These are phyloP conservation scores for Coryphaenoides rupestris DNA, from an alignment of 2,113 vertebrate species.

Conservation along the genomic window DNA sequence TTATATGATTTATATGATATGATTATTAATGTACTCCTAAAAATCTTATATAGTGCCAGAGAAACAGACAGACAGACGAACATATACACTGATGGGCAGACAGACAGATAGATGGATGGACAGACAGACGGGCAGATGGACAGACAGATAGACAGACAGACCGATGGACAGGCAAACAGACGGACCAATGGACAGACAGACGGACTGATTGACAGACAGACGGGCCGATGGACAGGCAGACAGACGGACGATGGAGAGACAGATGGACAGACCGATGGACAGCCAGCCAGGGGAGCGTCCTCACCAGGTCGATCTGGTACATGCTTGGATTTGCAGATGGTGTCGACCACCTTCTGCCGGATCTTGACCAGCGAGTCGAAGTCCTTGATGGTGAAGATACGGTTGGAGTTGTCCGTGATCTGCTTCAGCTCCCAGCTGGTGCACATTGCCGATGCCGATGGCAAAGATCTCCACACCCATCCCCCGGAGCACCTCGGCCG, in stretches of 20 bases:
- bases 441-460: constrained; percentile 61
- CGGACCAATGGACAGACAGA: no score
- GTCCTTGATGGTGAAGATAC: constrained; percentile 57
- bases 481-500: constrained; percentile 43
- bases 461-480: constrained; percentile 61
- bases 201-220: background rate
- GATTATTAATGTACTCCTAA: no score
- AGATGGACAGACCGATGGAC: background rate
- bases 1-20: no score
- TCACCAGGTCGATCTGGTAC: no score
- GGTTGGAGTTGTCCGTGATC: constrained; percentile 54
- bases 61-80: background rate
- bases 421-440: constrained; percentile 56
- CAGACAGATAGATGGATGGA: background rate
- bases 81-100: no score
- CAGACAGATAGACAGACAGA: background rate
- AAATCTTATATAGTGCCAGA: background rate
- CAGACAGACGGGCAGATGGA: background rate
- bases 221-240: background rate
- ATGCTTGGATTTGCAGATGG: constrained; percentile 59
- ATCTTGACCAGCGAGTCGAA: constrained; percentile 55
- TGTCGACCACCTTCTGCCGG: constrained; percentile 53
- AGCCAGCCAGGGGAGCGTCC: background rate
- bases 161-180: background rate
- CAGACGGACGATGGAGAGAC: background rate